Conservation (phyloP, 2,797 vertebrate genomes). For the Chiloscyllium punctatum region DNA sequence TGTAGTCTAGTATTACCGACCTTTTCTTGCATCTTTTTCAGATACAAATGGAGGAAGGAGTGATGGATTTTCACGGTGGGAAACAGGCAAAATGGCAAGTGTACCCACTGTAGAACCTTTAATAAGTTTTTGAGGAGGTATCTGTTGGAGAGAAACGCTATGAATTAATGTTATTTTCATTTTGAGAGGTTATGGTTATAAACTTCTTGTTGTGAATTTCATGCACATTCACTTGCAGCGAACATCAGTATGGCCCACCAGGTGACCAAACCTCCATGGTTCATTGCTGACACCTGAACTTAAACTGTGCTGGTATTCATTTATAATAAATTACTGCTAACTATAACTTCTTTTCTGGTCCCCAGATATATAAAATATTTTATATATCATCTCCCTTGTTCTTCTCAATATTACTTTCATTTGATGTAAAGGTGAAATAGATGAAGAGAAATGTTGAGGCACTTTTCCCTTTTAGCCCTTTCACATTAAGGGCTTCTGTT, state of each 20-base stretch:
- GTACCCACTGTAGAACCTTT: constrained; percentile 46
- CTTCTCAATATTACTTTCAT: neutral
- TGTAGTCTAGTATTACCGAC: constrained; percentile 50
- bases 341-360: neutral
- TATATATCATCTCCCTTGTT: neutral
- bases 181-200: neutral
- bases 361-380: neutral
- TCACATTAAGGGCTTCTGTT: neutral
- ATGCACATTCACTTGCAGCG: neutral
- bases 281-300: neutral
- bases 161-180: neutral
- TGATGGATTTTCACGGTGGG: constrained; percentile 39
- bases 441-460: neutral
- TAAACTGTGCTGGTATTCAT: neutral
- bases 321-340: neutral
- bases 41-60: constrained; percentile 48
- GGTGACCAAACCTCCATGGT: neutral
- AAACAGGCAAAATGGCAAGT: constrained; percentile 50
- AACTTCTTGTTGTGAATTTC: neutral
- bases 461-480: neutral
- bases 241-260: neutral
- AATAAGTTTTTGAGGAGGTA: constrained; percentile 50
- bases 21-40: constrained; percentile 53
- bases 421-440: neutral
- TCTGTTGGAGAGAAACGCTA: constrained; percentile 51